phyloP scores from a whole-genome alignment of 1,140 invertebrate species.

The Solen grandis region DNA sequence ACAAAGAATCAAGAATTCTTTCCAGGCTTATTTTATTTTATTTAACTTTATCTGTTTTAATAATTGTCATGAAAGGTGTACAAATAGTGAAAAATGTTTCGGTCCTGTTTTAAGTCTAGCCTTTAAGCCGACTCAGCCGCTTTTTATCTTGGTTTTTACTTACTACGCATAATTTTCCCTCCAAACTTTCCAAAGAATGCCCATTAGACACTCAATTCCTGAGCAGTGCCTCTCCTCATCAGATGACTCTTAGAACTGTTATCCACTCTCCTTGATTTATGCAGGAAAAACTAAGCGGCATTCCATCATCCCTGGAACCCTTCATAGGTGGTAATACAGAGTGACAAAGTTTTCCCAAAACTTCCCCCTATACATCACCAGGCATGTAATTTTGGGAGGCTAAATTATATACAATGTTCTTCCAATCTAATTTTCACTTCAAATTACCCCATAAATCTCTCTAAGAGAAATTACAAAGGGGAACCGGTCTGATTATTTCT shows the following conservation, averaged over 20 bases:
- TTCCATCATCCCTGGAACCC: not conserved
- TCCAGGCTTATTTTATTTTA: too few species aligned
- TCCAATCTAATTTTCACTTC: conserved; percentile 53
- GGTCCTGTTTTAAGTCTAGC: too few species aligned
- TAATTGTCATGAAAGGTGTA: too few species aligned
- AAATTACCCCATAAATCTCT: conserved; percentile 54
- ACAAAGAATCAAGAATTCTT: too few species aligned
- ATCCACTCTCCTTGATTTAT: not conserved
- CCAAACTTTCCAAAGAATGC: not conserved
- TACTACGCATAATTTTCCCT: too few species aligned
- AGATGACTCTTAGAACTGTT: not conserved
- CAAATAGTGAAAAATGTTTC: too few species aligned
- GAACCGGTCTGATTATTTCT: conserved; percentile 46
- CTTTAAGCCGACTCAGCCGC: too few species aligned
- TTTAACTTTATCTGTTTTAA: too few species aligned
- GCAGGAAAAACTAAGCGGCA: not conserved
- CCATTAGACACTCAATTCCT: not conserved
- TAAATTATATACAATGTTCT: conserved; percentile 47
- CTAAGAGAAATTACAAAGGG: conserved; percentile 40
- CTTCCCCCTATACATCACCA: conserved; percentile 20
- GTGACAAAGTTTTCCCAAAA: conserved; percentile 25
- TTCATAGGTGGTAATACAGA: conserved; percentile 6
- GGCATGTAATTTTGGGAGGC: conserved; percentile 36
- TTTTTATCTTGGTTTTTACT: too few species aligned
- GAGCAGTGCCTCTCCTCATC: not conserved